Evolutionary conservation across 2,113 vertebrate genomes (phyloP).

Genomic region (Mastomys coucha): DNA sequence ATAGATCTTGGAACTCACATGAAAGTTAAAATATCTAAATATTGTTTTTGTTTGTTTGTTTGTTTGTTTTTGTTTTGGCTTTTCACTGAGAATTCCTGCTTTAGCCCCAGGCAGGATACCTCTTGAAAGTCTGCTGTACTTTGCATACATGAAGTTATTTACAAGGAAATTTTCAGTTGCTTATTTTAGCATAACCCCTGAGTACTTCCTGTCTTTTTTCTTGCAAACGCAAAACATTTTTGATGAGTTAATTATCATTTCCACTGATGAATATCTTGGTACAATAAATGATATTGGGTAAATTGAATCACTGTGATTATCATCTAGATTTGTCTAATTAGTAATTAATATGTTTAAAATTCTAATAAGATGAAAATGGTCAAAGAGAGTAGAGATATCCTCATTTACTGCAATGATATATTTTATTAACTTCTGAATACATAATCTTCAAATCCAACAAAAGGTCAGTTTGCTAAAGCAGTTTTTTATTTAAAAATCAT

Average conservation of each 20-base stretch:
- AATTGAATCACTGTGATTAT: slow-evolving; percentile 70
- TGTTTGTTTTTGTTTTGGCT: neutral
- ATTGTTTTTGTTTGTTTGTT: neutral
- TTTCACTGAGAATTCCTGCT: slow-evolving; percentile 3
- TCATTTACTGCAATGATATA: neutral
- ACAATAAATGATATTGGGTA: slow-evolving; percentile 62
- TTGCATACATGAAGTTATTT: neutral
- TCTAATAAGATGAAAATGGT: slow-evolving; percentile 63
- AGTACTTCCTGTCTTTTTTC: slow-evolving; percentile 43
- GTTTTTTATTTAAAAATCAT: neutral
- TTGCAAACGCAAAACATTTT: slow-evolving; percentile 22
- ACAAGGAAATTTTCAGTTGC: neutral
- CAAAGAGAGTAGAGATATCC: slow-evolving; percentile 24
- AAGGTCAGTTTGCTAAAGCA: neutral
- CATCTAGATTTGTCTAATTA: slow-evolving; percentile 69
- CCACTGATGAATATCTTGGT: slow-evolving; percentile 52
- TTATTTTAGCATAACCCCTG: slow-evolving; percentile 27
- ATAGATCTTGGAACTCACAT: slow-evolving; percentile 22
- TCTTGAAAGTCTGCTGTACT: neutral
- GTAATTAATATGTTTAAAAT: slow-evolving; percentile 74
- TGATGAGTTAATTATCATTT: slow-evolving; percentile 78
- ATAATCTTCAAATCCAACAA: neutral
- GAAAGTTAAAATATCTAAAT: slow-evolving; percentile 14
- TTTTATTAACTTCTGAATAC: slow-evolving; percentile 42
- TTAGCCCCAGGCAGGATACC: neutral